Base-by-base conservation (phyloP, 2,888 invertebrate species). In the Diarsia mendica region DNA sequence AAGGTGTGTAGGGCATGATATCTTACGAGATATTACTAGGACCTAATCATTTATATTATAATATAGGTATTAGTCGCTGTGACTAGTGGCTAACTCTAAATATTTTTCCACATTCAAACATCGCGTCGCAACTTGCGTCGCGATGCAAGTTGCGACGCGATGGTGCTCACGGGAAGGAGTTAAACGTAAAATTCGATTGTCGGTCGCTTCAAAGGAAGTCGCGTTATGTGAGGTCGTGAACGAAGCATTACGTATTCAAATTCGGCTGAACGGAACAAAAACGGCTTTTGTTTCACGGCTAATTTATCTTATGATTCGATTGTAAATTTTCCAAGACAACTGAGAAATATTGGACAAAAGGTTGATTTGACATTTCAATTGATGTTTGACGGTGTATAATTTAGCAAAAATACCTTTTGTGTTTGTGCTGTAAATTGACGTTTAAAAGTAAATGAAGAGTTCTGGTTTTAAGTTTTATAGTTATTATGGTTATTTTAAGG, bases 251-350 rank as follows among this genome's bases (percentile, higher is more conserved):
- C 63, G 44, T 46, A 73, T 70, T 44, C 8, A 63, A 71, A 71
- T 13, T 75, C 53, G 68, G 69, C 20, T 67, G 53, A 70, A 67
- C 61, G 58, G 64, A 73, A 69, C 63, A 80, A 72, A 72, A 70
- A 61, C 39, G 48, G 51, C 33, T 84, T 82, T 67, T 83, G 63
- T 84, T 80, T 80, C 60, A 67, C 55, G 39, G 51, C 18, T 64
- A 82, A 75, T 84, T 69, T 72, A 75, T 67, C 64, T 84, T 75
- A 28, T 72, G 72, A 82, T 84, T 72, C 53, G 60, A 75, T 79
- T 75, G 67, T 67, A 44, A 48, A 64, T 68, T 75, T 28, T 33
- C 20, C 23, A 49, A 58, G 65, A 39, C 71, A 53, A 63, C 11
- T 61, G 48, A 48, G 71, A 75, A 75, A 67, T 74, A 75, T 82